These are phyloP conservation scores for Athene cunicularia DNA, from an alignment of 2,113 vertebrate species.

Conservation along the genomic window DNA sequence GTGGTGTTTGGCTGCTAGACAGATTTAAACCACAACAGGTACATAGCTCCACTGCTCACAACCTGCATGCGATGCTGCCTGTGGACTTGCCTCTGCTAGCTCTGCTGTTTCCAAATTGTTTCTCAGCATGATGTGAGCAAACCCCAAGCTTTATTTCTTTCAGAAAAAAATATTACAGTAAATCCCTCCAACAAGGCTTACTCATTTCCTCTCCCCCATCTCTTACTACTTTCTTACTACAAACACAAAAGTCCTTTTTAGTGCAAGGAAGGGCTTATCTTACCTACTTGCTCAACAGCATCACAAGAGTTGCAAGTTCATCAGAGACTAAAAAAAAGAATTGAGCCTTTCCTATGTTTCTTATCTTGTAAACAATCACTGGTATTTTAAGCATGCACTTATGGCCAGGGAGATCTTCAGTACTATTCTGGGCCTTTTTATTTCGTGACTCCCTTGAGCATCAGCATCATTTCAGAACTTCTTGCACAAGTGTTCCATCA, in stretches of 20 bases:
- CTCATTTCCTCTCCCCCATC: not conserved
- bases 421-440: not conserved
- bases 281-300: not conserved
- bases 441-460: not conserved
- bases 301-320: not conserved
- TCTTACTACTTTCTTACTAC: not conserved
- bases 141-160: not conserved
- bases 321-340: not conserved
- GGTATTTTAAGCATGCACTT: not conserved
- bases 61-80: fast-evolving
- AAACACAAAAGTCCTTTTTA: not conserved
- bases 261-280: not conserved
- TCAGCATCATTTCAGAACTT: not conserved
- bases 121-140: not conserved
- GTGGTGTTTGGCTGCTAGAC: no score
- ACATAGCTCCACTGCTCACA: not conserved
- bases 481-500: not conserved
- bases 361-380: not conserved
- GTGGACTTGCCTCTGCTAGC: not conserved
- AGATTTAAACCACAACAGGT: no score
- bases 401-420: not conserved
- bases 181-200: not conserved
- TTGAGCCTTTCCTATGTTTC: not conserved
- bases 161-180: not conserved
- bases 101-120: not conserved